Evolutionary conservation across 1,140 invertebrate species (phyloP), one percentile per base, ranked within the genome.

Genomic region (Saccostrea cuccullata): DNA sequence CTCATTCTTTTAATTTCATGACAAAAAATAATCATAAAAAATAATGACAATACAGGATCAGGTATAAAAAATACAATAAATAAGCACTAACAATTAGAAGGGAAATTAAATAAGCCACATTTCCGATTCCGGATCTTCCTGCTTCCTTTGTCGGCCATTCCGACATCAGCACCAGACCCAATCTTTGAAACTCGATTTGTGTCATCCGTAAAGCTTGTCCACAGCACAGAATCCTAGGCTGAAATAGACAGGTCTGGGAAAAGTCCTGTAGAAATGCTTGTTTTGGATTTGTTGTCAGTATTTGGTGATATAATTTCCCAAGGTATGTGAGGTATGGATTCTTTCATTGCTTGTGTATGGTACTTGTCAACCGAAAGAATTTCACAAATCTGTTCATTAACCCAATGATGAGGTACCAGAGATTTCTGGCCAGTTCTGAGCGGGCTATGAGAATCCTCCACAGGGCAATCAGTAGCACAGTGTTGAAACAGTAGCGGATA

Each of bases 381-480:
- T 92, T 93, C 23, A 95, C 95, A 92, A 95, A 95, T 91, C 95
- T 95, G 89, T 93, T 94, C 13, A 94, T 94, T 23, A 95, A 92
- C 55, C 92, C 93, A 30, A 95, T 91, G 15, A 95, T 93, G 87
- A 95, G 92, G 89, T 92, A 94, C 95, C 95, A 95, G 36, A 95
- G 85, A 87, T 95, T 95, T 82, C 95, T 91, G 23, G 94, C 95
- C 84, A 95, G 92, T 64, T 94, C 91, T 4, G 94, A 95, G 47
- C 94, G 90, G 11, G 95, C 94, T 47, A 95, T 93, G 12, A 95
- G 90, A 15, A 94, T 87, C 85, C 95, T 90, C 95, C 95, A 95
- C 23, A 95, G 82, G 11, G 94, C 91, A 26, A 95, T 90, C 12
- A 92, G 89, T 36, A 95, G 70, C 4, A 94, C 82, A 30, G 94